phyloP scores from a whole-genome alignment of 2,113 vertebrate genomes.

The Lepus timidus region DNA sequence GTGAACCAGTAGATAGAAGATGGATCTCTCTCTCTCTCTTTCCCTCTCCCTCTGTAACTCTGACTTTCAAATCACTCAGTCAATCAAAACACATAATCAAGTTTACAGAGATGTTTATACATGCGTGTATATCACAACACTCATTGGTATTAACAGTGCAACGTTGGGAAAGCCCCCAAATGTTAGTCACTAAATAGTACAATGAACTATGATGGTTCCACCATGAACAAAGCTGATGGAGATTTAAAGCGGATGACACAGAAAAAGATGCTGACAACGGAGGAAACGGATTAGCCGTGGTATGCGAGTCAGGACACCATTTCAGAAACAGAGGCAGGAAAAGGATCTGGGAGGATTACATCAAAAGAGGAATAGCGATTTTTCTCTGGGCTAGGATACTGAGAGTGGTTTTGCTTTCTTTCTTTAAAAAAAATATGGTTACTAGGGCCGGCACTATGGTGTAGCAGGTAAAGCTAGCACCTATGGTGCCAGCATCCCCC shows the following conservation, averaged over 20 bases:
- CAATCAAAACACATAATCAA: not conserved
- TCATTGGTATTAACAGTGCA: not conserved
- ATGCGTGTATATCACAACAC: not conserved
- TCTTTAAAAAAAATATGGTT: not conserved
- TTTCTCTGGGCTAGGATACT: not conserved
- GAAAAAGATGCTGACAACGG: not conserved
- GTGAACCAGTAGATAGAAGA: no score
- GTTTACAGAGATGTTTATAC: not conserved
- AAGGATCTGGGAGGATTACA: not conserved
- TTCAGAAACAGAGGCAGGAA: not conserved
- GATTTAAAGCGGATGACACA: not conserved
- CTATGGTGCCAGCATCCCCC: no score
- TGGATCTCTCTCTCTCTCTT: no score
- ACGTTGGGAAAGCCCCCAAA: not conserved
- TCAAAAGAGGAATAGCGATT: not conserved
- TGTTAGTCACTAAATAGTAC: not conserved
- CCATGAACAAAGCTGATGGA: not conserved
- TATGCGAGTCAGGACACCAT: not conserved
- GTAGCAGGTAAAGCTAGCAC: no score
- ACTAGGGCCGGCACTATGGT: no score
- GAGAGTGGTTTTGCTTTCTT: not conserved
- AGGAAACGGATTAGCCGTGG: slow-evolving; percentile 1
- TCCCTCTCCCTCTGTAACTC: no score
- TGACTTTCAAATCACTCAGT: no score
- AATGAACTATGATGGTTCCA: not conserved